Conservation (phyloP, 2,888 invertebrate genomes). For the Scaptomyza reducta region DNA sequence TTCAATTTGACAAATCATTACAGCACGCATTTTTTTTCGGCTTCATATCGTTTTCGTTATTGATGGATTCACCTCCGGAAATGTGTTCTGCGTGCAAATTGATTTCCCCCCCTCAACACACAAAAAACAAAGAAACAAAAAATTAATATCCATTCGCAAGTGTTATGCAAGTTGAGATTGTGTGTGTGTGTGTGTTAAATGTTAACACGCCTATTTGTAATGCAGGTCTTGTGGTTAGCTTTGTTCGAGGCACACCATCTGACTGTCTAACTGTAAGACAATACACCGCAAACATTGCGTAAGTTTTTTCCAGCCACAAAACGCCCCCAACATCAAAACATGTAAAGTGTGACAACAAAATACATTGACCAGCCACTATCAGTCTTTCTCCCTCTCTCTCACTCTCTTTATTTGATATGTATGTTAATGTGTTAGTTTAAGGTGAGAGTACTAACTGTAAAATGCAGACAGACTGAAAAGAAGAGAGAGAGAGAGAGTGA, state of each 20-base stretch:
- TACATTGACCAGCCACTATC: constrained; percentile 9
- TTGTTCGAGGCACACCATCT: constrained; percentile 3
- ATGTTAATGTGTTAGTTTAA: not conserved
- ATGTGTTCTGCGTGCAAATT: constrained; percentile 48
- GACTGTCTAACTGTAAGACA: constrained; percentile 46
- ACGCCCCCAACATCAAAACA: constrained; percentile 47
- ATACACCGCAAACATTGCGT: constrained; percentile 61
- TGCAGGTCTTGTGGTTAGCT: constrained; percentile 27
- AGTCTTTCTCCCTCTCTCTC: not conserved
- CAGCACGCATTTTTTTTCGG: constrained; percentile 40
- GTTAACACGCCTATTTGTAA: constrained; percentile 53
- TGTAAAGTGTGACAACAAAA: constrained; percentile 44
- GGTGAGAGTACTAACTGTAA: not conserved
- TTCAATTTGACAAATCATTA: constrained; percentile 61
- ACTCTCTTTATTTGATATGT: not conserved
- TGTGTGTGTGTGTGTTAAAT: constrained; percentile 36
- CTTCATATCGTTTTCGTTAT: not conserved
- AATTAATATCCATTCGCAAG: constrained; percentile 52
- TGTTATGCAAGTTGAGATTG: constrained; percentile 64
- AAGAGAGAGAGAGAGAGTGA: not conserved
- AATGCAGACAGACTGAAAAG: not conserved
- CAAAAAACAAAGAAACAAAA: not conserved
- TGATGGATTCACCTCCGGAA: constrained; percentile 46
- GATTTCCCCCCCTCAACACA: constrained; percentile 64
- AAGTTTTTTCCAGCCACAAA: constrained; percentile 45